A percentile compares a stretch with the other conserved stretches of the same genome.
phyloP scores from a whole-genome alignment of 1,140 invertebrate species.

The Zaprionus ornatus region DNA sequence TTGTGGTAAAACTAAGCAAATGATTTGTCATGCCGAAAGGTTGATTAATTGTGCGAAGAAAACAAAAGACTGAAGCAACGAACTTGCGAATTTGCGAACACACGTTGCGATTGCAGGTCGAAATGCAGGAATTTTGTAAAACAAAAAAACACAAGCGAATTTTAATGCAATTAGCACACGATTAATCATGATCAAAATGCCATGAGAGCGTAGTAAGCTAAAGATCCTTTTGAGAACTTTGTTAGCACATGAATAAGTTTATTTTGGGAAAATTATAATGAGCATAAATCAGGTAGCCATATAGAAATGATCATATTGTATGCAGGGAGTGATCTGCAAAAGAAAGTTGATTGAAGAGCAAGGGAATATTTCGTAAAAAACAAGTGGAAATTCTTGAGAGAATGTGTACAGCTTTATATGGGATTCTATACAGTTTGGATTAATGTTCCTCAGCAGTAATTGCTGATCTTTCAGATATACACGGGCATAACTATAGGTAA shows the following conservation, averaged over 20 bases:
- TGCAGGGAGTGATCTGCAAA: neutral
- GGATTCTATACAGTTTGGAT: no score
- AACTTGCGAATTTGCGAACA: conserved; percentile 50
- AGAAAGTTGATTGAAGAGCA: no score
- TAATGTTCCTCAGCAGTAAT: neutral
- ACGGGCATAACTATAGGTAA: no score
- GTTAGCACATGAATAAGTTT: neutral
- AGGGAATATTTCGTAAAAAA: no score
- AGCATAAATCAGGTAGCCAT: neutral
- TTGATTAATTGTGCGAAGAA: conserved; percentile 55
- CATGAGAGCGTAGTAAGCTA: neutral
- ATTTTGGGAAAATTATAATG: neutral
- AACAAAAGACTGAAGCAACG: conserved; percentile 79
- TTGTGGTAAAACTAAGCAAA: conserved; percentile 17
- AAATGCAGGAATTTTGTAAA: conserved; percentile 41
- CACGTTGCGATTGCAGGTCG: conserved; percentile 27
- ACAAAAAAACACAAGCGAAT: conserved; percentile 25
- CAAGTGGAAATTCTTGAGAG: no score
- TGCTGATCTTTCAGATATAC: neutral
- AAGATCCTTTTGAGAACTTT: neutral
- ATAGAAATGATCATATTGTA: neutral
- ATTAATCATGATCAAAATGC: conserved; percentile 69
- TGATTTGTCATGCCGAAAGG: conserved; percentile 33
- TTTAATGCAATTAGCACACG: conserved; percentile 68
- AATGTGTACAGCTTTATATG: neutral